A percentile compares a stretch with the other conserved stretches of the same genome.
phyloP scores from a whole-genome alignment of 2,888 invertebrate species.

The Leucozona laternaria region DNA sequence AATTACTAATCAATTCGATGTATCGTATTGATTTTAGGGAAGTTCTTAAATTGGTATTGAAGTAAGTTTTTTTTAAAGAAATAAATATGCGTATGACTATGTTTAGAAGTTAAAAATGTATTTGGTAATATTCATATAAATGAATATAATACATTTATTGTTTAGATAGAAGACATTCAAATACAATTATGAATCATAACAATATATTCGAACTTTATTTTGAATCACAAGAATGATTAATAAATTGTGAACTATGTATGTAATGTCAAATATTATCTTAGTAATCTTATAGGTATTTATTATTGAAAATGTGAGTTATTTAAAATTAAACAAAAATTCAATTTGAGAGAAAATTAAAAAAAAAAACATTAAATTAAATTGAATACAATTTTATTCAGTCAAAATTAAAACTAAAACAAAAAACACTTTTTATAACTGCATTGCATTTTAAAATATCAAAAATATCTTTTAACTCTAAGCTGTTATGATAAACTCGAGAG shows the following conservation, averaged over 20 bases:
- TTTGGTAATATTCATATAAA: background rate
- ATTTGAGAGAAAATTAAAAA: no score
- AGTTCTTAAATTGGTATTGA: conserved; percentile 3
- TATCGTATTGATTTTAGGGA: conserved; percentile 1
- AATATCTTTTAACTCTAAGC: no score
- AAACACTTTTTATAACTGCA: no score
- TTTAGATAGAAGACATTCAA: background rate
- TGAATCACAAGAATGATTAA: background rate
- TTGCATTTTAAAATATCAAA: no score
- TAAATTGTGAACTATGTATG: background rate
- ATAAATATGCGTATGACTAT: background rate
- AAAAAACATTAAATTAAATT: no score
- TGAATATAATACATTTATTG: background rate
- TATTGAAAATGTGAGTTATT: background rate
- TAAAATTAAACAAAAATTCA: no score
- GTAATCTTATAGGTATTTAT: background rate
- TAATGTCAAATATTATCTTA: background rate
- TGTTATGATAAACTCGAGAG: no score
- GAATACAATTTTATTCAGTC: no score
- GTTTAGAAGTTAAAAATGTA: background rate
- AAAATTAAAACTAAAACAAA: no score
- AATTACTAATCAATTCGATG: conserved; percentile 23
- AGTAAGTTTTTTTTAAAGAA: conserved; percentile 22
- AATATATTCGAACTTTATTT: background rate
- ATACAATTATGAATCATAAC: background rate